phyloP scores from a whole-genome alignment of 2,888 invertebrate genomes.

The Polydrusus tereticollis region DNA sequence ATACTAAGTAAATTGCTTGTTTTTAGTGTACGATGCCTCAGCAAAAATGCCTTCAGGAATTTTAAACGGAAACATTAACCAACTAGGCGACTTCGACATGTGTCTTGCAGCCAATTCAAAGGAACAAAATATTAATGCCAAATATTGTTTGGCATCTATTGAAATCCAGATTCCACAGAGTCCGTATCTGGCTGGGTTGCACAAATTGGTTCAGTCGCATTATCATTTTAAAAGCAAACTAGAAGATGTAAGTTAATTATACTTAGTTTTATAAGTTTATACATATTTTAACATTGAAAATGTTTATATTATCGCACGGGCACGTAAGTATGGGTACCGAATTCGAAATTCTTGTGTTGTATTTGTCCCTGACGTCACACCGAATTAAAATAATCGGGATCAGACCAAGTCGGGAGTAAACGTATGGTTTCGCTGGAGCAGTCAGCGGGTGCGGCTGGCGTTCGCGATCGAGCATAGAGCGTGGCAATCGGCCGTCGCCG shows the following conservation, averaged over 20 bases:
- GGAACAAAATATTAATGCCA: slow-evolving; percentile 68
- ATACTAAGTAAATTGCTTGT: no score
- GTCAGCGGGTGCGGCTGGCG: no score
- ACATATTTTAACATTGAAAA: no score
- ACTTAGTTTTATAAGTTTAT: neutral
- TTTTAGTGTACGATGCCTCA: slow-evolving; percentile 67
- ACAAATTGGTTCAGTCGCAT: slow-evolving; percentile 73
- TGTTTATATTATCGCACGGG: no score
- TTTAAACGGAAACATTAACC: slow-evolving; percentile 65
- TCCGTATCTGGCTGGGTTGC: slow-evolving; percentile 68
- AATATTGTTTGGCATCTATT: slow-evolving; percentile 77
- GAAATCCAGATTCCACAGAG: slow-evolving; percentile 68
- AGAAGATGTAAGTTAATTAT: slow-evolving; percentile 73
- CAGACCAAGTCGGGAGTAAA: no score
- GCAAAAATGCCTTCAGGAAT: slow-evolving; percentile 66
- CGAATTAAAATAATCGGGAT: no score
- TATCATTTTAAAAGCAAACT: slow-evolving; percentile 75
- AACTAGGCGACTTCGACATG: slow-evolving; percentile 66
- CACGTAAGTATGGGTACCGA: no score
- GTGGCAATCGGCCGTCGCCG: no score
- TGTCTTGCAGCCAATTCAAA: slow-evolving; percentile 59
- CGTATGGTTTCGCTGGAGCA: no score
- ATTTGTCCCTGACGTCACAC: no score
- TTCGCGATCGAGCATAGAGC: no score
- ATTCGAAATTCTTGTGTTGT: no score